These are phyloP conservation scores for Patella pellucida DNA, from an alignment of 2,888 invertebrate species.

Conservation along the genomic window DNA sequence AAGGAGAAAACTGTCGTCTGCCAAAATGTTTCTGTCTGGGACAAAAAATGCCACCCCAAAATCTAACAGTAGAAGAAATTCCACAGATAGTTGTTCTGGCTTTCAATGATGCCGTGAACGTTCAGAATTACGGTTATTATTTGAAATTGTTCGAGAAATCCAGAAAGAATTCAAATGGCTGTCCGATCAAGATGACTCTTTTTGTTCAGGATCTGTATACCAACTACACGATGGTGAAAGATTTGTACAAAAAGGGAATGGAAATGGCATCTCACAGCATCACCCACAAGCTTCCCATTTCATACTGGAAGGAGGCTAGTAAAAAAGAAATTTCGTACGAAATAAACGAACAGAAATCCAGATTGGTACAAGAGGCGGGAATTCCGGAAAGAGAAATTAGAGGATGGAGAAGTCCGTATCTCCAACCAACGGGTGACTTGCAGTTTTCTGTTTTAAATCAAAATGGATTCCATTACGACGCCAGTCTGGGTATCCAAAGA, in stretches of 20 bases:
- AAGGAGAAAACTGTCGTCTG: constrained; percentile 21
- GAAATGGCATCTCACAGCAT: constrained; percentile 29
- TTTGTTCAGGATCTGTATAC: constrained; percentile 20
- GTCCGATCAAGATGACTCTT: constrained; percentile 20
- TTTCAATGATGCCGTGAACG: constrained; percentile 28
- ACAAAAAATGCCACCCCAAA: constrained; percentile 13
- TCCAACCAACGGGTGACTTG: constrained; percentile 24
- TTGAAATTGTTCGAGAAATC: constrained; percentile 17
- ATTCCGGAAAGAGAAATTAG: constrained; percentile 23
- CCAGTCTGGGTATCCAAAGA: constrained; percentile 21
- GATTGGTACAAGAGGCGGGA: constrained; percentile 16
- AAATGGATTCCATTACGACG: constrained; percentile 26
- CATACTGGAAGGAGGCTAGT: constrained; percentile 19
- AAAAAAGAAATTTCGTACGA: constrained; percentile 22
- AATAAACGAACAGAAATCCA: constrained; percentile 22
- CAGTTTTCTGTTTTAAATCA: constrained; percentile 24
- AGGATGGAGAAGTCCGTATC: constrained; percentile 30
- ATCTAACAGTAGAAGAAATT: constrained; percentile 9
- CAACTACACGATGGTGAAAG: constrained; percentile 21
- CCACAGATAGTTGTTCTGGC: constrained; percentile 30
- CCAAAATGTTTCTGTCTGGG: constrained; percentile 27
- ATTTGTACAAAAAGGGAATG: constrained; percentile 23
- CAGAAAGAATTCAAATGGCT: constrained; percentile 19
- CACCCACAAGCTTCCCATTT: constrained; percentile 18
- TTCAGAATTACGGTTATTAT: constrained; percentile 17